Conservation (phyloP, 64 coral and sea anemone genomes). For the Pocillopora damicornis region DNA sequence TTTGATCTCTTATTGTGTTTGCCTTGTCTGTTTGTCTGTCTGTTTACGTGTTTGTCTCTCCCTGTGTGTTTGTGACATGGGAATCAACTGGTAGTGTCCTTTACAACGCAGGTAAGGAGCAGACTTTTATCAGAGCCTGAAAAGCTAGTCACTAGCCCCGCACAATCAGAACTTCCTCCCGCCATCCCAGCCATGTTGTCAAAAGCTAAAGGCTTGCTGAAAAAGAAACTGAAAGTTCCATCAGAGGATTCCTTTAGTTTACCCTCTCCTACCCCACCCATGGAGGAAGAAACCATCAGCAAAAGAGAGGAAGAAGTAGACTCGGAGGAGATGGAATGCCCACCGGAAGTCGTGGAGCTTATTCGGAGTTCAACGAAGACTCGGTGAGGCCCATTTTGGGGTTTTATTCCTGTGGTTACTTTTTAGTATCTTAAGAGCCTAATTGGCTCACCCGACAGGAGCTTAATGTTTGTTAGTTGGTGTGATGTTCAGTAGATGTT, state of each 20-base stretch:
- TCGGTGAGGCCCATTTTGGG: neutral
- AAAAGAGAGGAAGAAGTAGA: conserved; percentile 12
- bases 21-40: neutral
- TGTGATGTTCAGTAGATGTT: no score
- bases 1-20: no score
- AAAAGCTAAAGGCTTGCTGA: conserved; percentile 55
- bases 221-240: conserved; percentile 41
- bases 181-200: conserved; percentile 54
- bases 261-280: neutral
- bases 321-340: neutral
- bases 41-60: neutral
- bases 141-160: neutral
- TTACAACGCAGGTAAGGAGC: neutral
- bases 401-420: no score
- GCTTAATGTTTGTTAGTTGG: no score
- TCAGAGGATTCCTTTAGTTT: conserved; percentile 1
- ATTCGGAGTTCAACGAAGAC: conserved; percentile 20
- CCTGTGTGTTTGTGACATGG: neutral
- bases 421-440: no score
- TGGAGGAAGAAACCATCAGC: neutral
- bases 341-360: conserved; percentile 27
- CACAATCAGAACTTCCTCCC: conserved; percentile 38
- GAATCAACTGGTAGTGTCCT: neutral
- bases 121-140: conserved; percentile 8
- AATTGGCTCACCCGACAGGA: no score